Base-by-base conservation (phyloP, 2,797 vertebrate species). In the Lycodopsis pacificus region DNA sequence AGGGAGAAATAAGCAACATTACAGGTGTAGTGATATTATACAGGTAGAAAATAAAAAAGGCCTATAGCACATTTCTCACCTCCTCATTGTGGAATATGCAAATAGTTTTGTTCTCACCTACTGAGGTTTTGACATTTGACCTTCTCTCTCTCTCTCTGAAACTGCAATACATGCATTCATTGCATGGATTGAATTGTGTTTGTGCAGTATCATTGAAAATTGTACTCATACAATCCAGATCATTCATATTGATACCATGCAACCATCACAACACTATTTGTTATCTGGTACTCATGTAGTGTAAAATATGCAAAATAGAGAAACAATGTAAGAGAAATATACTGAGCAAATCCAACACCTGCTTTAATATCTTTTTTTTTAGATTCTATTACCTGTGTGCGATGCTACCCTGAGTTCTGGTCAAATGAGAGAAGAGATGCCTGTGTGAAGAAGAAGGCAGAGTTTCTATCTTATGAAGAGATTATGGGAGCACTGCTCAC, bases 1-100 rank as follows among this genome's bases (percentile, higher is more conserved):
- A 93, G 7, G 94, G 93, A 70, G 85, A 94, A 65, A 91, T 94
- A 17, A 94, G 89, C 76, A 95, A 94, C 69, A 22, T 0, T 0
- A 90, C 93, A 92, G 94, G 94, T 95, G 2, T n/a, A 17, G 38
- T 69, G 7, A 65, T 14, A 9, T 13, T 19, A 27, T 14, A 13
- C 13, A 54, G 4, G 7, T 54, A 25, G 22, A 27, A 25, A 2
- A 53, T 53, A 25, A 46, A 64, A 61, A 64, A 65, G 9, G 38
- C 15, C 7, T 9, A 25, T 1, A 13, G 32, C 36, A 17, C 34
- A 49, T 22, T 25, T 10, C 2, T 17, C n/a, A 25, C 22, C 10
- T 44, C 15, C 15, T 30, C 8, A 2, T 17, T 3, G 27, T 30
- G 40, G 7, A 63, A 15, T 1, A 63, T 27, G 2, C 38, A 27